phyloP scores from a whole-genome alignment of 2,797 vertebrate genomes.

The Pantherophis vulpinus region DNA sequence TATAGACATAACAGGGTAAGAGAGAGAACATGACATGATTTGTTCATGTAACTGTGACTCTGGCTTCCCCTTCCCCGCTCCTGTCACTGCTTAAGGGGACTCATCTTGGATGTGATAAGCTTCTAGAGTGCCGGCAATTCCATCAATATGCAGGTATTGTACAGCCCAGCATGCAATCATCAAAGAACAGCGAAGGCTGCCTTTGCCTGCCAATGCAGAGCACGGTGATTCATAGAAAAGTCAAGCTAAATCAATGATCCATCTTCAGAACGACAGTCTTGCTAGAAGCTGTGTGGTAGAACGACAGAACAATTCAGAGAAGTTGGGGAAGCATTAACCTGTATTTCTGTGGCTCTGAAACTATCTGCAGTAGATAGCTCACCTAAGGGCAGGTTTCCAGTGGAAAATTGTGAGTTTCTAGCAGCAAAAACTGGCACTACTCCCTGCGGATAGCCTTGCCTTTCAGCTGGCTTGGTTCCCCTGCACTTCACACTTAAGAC shows the following conservation, averaged over 20 bases:
- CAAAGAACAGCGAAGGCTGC: neutral
- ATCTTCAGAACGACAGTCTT: neutral
- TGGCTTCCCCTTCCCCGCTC: neutral
- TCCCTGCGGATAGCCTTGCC: neutral
- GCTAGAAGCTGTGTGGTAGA: neutral
- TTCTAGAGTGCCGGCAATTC: neutral
- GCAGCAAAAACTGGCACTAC: neutral
- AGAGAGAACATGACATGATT: neutral
- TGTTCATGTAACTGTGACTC: neutral
- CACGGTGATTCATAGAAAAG: neutral
- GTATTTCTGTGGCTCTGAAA: neutral
- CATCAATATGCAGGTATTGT: constrained; percentile 6
- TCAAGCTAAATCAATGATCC: constrained; percentile 19
- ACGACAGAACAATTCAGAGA: neutral
- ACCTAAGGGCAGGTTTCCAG: neutral
- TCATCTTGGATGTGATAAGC: neutral
- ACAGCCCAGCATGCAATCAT: neutral
- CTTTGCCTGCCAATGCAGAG: neutral
- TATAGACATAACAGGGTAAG: neutral
- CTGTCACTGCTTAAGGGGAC: neutral
- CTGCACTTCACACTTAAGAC: neutral
- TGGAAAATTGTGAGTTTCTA: neutral
- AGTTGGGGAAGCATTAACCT: neutral
- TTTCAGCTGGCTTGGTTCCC: neutral
- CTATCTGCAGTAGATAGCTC: neutral